Conservation (phyloP, 2,797 vertebrate genomes). For the Lepidocolaptes lacrymiger region DNA sequence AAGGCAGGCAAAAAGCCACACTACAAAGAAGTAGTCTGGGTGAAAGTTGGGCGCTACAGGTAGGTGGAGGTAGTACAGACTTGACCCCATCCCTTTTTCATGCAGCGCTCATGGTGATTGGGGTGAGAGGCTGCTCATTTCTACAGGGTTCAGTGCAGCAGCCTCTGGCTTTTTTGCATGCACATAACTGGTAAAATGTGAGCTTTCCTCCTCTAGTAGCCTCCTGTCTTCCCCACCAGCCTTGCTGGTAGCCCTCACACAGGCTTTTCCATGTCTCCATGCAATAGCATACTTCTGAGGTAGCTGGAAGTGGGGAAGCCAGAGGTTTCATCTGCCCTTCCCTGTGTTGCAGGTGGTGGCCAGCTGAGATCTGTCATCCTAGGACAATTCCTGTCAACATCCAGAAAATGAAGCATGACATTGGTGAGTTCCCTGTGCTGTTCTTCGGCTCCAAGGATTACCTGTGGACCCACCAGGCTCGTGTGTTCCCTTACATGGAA, state of each 20-base stretch:
- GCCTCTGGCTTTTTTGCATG: background rate
- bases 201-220: background rate
- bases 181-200: background rate
- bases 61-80: conserved; percentile 73
- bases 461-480: conserved; percentile 97
- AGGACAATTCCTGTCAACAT: conserved; percentile 94
- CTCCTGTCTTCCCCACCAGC: background rate
- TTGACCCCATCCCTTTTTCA: background rate
- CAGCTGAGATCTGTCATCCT: conserved; percentile 96
- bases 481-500: conserved; percentile 98
- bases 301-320: background rate
- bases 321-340: background rate
- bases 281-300: background rate
- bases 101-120: background rate
- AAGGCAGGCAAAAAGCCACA: conserved; percentile 95
- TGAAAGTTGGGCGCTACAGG: conserved; percentile 98
- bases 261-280: background rate
- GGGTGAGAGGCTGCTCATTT: conserved; percentile 27
- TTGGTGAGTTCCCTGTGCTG: conserved; percentile 95
- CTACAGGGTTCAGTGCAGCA: background rate
- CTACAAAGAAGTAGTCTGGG: conserved; percentile 97
- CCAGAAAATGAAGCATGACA: conserved; percentile 93
- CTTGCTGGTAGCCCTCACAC: background rate
- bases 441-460: conserved; percentile 99
- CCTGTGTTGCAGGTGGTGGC: conserved; percentile 90